phyloP scores from a whole-genome alignment of 2,888 invertebrate genomes.

The Seira musarum region DNA sequence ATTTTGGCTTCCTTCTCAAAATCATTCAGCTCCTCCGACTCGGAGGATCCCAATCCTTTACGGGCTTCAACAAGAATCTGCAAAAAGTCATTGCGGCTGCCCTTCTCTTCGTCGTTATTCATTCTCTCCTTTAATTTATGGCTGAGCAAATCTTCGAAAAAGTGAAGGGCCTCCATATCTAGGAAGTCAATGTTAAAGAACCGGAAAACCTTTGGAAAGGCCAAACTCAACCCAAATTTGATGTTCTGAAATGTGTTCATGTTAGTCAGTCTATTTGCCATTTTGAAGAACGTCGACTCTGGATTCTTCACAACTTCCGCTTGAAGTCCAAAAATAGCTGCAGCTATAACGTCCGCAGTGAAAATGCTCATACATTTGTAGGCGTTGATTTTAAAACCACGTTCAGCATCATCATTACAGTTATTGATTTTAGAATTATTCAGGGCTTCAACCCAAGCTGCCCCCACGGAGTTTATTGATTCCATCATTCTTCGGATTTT shows the following conservation, averaged over 20 bases:
- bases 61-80: conserved; percentile 41
- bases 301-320: conserved; percentile 26
- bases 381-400: neutral
- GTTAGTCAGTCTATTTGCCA: conserved; percentile 26
- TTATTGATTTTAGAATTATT: neutral
- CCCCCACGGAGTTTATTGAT: conserved; percentile 17
- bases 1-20: conserved; percentile 26
- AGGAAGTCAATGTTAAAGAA: conserved; percentile 41
- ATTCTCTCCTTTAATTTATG: conserved; percentile 21
- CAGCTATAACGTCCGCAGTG: conserved; percentile 37
- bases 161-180: conserved; percentile 37
- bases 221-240: conserved; percentile 25
- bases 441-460: neutral
- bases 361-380: neutral
- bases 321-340: conserved; percentile 34
- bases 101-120: neutral
- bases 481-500: conserved; percentile 38
- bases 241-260: conserved; percentile 23
- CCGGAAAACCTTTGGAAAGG: conserved; percentile 23
- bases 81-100: conserved; percentile 45
- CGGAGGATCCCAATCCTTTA: neutral
- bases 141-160: conserved; percentile 31
- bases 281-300: conserved; percentile 24
- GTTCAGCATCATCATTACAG: neutral
- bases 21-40: conserved; percentile 21